These are phyloP conservation scores for Pyxicephalus adspersus DNA, from an alignment of 2,113 vertebrate genomes.

Conservation along the genomic window DNA sequence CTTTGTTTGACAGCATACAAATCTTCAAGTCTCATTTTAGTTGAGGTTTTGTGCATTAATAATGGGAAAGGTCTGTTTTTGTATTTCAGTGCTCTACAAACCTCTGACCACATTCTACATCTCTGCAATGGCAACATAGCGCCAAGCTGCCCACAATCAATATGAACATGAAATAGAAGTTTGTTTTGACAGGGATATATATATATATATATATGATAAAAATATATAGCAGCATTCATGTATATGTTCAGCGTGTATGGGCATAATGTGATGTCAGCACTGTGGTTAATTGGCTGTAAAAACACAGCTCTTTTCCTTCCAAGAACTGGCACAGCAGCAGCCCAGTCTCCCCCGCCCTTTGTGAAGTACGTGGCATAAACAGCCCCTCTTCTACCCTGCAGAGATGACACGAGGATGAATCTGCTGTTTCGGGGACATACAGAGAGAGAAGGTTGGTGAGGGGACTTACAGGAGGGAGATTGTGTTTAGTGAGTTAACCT, in stretches of 20 bases:
- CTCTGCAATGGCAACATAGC: background rate
- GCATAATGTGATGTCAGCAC: background rate
- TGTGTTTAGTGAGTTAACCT: too few relatives aligned
- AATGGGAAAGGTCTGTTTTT: too few relatives aligned
- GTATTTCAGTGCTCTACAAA: background rate
- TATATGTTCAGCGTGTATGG: background rate
- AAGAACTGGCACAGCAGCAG: slow-evolving; percentile 8
- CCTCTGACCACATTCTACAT: background rate
- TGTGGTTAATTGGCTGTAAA: background rate
- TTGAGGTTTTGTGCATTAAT: too few relatives aligned
- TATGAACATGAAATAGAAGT: too few relatives aligned
- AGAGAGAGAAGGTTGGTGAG: background rate
- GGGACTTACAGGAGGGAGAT: background rate
- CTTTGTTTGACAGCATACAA: too few relatives aligned
- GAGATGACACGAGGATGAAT: background rate
- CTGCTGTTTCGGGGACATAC: background rate
- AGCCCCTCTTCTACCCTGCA: background rate
- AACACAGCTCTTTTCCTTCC: background rate
- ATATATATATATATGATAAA: background rate
- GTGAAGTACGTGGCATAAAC: slow-evolving; percentile 11
- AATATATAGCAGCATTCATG: background rate
- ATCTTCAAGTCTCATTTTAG: too few relatives aligned
- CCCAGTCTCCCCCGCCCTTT: slow-evolving; percentile 9
- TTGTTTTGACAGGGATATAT: background rate
- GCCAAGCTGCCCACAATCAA: too few relatives aligned